Percentiles rank a stretch among this genome's conserved stretches.
phyloP scores from a whole-genome alignment of 1,140 invertebrate genomes.

The Bombus balteatus region DNA sequence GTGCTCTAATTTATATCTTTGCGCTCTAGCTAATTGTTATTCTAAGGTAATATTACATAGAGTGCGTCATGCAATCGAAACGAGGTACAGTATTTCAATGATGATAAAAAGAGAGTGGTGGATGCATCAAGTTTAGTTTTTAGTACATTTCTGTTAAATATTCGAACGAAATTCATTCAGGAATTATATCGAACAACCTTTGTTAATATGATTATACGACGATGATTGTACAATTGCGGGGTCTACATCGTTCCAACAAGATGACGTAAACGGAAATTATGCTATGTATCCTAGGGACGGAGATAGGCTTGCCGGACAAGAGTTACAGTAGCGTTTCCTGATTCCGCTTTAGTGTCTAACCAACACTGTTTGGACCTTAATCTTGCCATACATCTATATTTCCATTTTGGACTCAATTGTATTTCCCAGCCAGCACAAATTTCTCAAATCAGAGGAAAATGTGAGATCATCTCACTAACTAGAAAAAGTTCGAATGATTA shows the following conservation, averaged over 20 bases:
- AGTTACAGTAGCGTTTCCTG: not conserved
- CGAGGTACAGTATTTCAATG: not conserved
- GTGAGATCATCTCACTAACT: not conserved
- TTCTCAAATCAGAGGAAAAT: not conserved
- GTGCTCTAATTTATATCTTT: slow-evolving; percentile 6
- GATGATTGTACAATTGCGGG: not conserved
- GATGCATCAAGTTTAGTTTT: not conserved
- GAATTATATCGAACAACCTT: not conserved
- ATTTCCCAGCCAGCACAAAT: not conserved
- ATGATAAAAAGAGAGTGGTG: too few species aligned
- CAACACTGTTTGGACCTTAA: not conserved
- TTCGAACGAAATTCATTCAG: not conserved
- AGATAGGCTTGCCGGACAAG: not conserved
- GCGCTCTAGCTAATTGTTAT: not conserved
- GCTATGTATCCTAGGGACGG: not conserved
- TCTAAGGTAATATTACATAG: not conserved
- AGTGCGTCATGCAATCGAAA: not conserved
- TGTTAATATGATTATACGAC: not conserved
- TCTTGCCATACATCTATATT: too few species aligned
- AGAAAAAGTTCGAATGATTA: not conserved
- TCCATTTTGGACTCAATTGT: too few species aligned
- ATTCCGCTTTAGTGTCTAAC: not conserved
- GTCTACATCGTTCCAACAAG: not conserved
- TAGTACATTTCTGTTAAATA: not conserved
- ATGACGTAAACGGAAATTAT: not conserved